phyloP scores from a whole-genome alignment of 2,888 invertebrate species.

The Geotrupes spiniger region DNA sequence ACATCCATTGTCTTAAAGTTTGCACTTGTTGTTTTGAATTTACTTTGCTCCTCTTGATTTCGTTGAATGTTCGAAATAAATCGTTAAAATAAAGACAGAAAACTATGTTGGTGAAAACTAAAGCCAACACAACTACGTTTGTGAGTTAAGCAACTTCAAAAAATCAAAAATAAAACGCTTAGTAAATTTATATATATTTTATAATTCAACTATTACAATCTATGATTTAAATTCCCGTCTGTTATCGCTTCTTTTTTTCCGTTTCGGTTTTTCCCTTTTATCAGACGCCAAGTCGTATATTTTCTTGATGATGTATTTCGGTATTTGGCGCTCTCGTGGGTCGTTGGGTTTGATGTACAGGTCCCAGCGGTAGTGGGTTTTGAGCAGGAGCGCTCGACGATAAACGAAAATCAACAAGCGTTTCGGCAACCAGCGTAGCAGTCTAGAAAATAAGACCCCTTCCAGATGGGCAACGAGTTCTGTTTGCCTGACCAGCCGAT shows the following conservation, averaged over 20 bases:
- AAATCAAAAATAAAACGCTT: no score
- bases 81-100: no score
- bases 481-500: conserved; percentile 76
- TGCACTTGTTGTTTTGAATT: no score
- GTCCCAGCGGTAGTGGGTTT: conserved; percentile 69
- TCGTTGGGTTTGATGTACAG: conserved; percentile 79
- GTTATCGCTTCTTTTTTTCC: conserved; percentile 37
- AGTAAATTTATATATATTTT: no score
- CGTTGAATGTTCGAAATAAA: no score
- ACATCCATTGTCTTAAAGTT: no score
- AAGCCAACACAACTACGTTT: no score
- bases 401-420: conserved; percentile 65
- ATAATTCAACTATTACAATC: no score
- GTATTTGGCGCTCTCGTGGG: conserved; percentile 74
- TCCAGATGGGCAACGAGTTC: conserved; percentile 79
- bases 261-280: conserved; percentile 60
- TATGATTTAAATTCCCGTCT: no score
- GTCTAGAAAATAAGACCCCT: conserved; percentile 75
- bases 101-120: no score
- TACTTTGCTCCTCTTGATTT: no score
- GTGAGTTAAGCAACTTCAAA: no score
- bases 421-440: conserved; percentile 61
- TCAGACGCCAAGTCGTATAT: conserved; percentile 73
- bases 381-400: conserved; percentile 69
- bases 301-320: conserved; percentile 70